Evolutionary conservation across 2,113 vertebrate species (phyloP).

Genomic region (Jaculus jaculus): DNA sequence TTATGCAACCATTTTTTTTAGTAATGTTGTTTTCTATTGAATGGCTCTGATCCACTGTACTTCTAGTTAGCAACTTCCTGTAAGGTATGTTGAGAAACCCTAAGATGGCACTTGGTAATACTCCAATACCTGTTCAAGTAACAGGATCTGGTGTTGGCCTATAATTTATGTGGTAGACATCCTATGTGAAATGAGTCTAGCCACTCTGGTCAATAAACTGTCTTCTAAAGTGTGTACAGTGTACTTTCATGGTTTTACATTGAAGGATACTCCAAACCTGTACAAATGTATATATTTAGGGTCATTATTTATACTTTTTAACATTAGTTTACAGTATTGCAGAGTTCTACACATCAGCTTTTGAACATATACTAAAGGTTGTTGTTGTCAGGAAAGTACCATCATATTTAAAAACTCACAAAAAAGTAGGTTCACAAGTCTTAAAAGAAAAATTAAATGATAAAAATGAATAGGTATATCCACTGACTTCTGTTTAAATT

Average conservation of each 20-base stretch:
- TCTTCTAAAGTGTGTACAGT: conserved; percentile 58
- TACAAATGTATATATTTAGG: neutral
- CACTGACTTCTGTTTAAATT: conserved; percentile 55
- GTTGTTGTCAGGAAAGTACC: neutral
- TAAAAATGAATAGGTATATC: conserved; percentile 15
- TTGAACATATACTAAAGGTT: neutral
- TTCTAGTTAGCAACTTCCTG: neutral
- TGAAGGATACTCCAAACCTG: conserved; percentile 2
- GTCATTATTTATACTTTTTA: conserved; percentile 45
- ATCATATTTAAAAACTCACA: conserved; percentile 24
- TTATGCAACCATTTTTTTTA: neutral
- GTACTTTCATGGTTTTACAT: conserved; percentile 58
- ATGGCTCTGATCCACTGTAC: neutral
- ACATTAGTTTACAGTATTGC: neutral
- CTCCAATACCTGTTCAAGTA: conserved; percentile 3
- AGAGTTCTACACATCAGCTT: neutral
- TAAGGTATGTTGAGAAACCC: neutral
- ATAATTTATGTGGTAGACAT: conserved; percentile 48
- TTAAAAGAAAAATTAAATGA: conserved; percentile 42
- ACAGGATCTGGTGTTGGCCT: neutral
- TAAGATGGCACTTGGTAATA: neutral
- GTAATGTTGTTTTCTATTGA: neutral
- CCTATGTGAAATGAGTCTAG: conserved; percentile 42
- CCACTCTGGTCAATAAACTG: conserved; percentile 65
- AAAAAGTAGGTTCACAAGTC: neutral